These are phyloP conservation scores for Mycalesis mineus DNA, from an alignment of 2,888 invertebrate species.

Conservation along the genomic window DNA sequence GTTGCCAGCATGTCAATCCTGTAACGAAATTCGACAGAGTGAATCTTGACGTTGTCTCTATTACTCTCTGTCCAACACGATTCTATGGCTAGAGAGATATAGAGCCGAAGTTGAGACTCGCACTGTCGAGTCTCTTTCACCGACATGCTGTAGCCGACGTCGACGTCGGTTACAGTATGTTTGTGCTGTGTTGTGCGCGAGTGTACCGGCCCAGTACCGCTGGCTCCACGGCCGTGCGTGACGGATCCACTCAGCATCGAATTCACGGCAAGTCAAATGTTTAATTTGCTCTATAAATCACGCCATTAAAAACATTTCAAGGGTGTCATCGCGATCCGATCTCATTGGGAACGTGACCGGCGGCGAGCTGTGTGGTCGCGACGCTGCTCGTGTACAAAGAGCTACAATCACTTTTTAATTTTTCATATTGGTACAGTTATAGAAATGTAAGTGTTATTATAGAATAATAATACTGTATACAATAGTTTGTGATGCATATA, in stretches of 20 bases:
- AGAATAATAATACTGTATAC: too few relatives aligned
- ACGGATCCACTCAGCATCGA: conserved; percentile 73
- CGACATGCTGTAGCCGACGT: too few relatives aligned
- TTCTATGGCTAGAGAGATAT: too few relatives aligned
- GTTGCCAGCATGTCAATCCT: too few relatives aligned
- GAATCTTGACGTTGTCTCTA: too few relatives aligned
- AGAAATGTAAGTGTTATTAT: background rate
- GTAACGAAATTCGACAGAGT: too few relatives aligned
- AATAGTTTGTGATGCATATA: too few relatives aligned
- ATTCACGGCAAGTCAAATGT: conserved; percentile 78
- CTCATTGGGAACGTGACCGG: conserved; percentile 73
- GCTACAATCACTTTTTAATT: too few relatives aligned
- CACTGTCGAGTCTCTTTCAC: too few relatives aligned
- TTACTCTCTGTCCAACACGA: too few relatives aligned
- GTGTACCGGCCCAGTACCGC: conserved; percentile 23
- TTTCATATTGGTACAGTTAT: conserved; percentile 3
- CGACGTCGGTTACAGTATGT: background rate
- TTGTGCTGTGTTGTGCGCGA: conserved; percentile 17
- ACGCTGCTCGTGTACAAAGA: background rate
- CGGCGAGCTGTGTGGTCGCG: conserved; percentile 65
- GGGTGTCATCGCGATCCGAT: conserved; percentile 74
- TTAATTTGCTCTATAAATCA: conserved; percentile 79
- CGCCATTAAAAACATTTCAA: conserved; percentile 76
- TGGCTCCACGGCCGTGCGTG: conserved; percentile 63
- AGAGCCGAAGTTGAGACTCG: too few relatives aligned